Percentiles rank a stretch among this genome's conserved stretches.
phyloP scores from a whole-genome alignment of 2,113 vertebrate genomes.

The Chaetura pelagica region DNA sequence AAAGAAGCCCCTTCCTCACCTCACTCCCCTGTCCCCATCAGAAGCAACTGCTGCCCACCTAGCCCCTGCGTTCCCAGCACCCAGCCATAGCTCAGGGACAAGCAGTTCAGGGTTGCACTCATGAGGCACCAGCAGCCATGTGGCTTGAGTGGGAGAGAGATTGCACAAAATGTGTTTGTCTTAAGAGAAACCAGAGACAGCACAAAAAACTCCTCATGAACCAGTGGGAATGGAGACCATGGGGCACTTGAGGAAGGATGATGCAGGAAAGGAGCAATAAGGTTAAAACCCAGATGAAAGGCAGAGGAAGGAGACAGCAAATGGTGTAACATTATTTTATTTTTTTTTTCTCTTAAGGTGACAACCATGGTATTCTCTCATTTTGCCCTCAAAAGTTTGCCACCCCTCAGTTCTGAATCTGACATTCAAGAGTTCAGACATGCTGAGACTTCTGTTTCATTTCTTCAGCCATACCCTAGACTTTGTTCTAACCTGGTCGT shows the following conservation, averaged over 20 bases:
- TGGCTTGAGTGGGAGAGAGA: background rate
- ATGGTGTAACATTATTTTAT: background rate
- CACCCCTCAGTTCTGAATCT: background rate
- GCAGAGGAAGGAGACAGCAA: background rate
- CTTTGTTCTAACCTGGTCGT: background rate
- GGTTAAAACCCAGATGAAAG: background rate
- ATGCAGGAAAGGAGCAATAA: background rate
- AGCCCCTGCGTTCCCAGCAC: background rate
- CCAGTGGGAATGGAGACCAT: background rate
- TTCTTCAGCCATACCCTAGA: background rate
- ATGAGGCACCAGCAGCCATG: background rate
- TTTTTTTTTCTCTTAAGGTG: background rate
- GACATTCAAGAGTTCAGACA: background rate
- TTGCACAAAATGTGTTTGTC: accelerated
- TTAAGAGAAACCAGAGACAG: background rate
- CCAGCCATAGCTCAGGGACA: too few species aligned
- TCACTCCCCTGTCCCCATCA: accelerated
- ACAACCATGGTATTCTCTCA: background rate
- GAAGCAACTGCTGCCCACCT: background rate
- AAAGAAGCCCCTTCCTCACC: background rate
- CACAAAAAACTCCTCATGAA: background rate
- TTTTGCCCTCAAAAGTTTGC: background rate
- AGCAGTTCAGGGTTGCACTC: background rate
- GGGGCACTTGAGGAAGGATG: background rate
- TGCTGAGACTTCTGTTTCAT: background rate